These are phyloP conservation scores for Dysmachus trigonus DNA, from an alignment of 2,888 invertebrate genomes.

Conservation along the genomic window DNA sequence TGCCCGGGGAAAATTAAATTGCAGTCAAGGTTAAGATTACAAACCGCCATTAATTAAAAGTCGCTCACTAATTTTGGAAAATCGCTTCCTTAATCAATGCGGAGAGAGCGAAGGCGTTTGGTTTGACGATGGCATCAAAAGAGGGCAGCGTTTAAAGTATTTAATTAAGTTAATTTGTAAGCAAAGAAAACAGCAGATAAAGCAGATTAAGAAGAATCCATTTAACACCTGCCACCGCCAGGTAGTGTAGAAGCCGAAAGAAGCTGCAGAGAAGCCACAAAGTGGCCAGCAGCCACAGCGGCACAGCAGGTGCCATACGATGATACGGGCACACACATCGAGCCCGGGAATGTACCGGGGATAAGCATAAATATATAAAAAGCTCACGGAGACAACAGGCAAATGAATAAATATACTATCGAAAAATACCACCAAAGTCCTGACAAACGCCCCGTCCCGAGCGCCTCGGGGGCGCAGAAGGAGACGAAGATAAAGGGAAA, in stretches of 20 bases:
- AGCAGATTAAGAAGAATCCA: constrained; percentile 46
- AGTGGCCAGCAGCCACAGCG: constrained; percentile 7
- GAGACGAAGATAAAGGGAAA: constrained; percentile 29
- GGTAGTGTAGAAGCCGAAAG: background rate
- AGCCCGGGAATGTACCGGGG: background rate
- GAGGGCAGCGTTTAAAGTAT: constrained; percentile 23
- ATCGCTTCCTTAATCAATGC: background rate
- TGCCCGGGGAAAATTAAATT: background rate
- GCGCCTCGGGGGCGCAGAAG: background rate
- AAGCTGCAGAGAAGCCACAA: constrained; percentile 9
- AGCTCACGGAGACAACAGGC: constrained; percentile 32
- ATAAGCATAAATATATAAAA: constrained; percentile 30
- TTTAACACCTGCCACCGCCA: constrained; percentile 41
- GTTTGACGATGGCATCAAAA: background rate
- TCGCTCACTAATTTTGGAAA: background rate
- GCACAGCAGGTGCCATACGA: background rate
- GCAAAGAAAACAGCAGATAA: constrained; percentile 41
- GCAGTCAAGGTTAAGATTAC: background rate
- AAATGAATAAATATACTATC: constrained; percentile 33
- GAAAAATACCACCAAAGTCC: constrained; percentile 22
- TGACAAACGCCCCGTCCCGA: background rate
- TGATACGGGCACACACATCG: background rate
- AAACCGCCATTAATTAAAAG: background rate
- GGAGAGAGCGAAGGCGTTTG: background rate
- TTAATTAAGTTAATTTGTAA: constrained; percentile 47